Evolutionary conservation across 2,797 vertebrate genomes (phyloP).

Genomic region (Phrynocephalus forsythii): DNA sequence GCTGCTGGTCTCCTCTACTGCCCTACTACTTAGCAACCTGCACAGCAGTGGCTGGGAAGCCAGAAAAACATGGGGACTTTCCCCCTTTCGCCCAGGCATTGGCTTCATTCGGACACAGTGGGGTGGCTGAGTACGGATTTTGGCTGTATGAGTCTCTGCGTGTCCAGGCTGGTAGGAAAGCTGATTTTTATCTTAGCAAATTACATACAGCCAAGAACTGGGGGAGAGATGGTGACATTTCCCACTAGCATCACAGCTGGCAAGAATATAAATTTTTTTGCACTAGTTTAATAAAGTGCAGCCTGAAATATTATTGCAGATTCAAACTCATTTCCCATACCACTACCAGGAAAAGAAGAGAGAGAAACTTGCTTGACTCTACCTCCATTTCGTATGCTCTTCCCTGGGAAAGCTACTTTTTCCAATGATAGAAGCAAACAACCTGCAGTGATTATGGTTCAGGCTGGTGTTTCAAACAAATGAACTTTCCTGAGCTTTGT

Average conservation of each 20-base stretch:
- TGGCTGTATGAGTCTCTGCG: conserved; percentile 38
- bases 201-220: background rate
- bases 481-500: too few relatives aligned
- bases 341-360: background rate
- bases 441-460: too few relatives aligned
- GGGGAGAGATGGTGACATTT: conserved; percentile 25
- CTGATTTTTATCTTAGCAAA: conserved; percentile 43
- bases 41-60: conserved; percentile 29
- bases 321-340: background rate
- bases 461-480: too few relatives aligned
- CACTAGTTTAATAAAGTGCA: background rate
- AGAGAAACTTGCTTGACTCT: background rate
- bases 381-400: background rate
- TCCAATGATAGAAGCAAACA: too few relatives aligned
- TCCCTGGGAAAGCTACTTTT: too few relatives aligned
- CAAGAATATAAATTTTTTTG: background rate
- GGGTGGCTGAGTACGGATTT: conserved; percentile 42
- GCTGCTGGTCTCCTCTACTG: conserved; percentile 34
- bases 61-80: conserved; percentile 24
- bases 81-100: background rate
- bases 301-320: background rate
- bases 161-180: conserved; percentile 18
- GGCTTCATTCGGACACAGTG: conserved; percentile 37
- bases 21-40: conserved; percentile 31
- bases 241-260: conserved; percentile 5